A percentile compares a stretch with the other conserved stretches of the same genome.
These are phyloP conservation scores for Andricus grossulariae DNA, from an alignment of 1,140 invertebrate genomes.

Conservation along the genomic window DNA sequence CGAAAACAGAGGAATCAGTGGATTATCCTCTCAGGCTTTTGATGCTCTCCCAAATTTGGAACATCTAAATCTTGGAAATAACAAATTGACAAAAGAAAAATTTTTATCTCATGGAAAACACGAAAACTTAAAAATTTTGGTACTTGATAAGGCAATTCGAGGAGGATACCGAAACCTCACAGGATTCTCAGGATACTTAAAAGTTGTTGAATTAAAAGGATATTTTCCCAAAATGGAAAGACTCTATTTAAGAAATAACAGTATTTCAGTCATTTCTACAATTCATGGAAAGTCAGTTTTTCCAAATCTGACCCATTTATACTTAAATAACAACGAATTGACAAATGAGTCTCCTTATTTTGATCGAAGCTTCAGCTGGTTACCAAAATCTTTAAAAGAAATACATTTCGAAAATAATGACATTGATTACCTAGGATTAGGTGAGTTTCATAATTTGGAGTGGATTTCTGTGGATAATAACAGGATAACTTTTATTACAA, in stretches of 20 bases:
- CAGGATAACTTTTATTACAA: background rate
- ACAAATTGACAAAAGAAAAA: background rate
- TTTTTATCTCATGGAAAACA: background rate
- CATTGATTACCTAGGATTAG: background rate
- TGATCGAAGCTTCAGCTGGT: conserved; percentile 5
- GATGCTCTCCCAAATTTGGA: background rate
- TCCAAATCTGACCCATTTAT: conserved; percentile 8
- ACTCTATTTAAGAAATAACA: conserved; percentile 1
- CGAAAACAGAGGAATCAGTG: conserved; percentile 4
- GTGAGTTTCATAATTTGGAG: background rate
- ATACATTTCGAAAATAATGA: conserved; percentile 12
- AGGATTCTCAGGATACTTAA: background rate
- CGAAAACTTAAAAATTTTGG: background rate
- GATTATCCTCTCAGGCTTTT: background rate
- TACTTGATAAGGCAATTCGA: conserved; percentile 7
- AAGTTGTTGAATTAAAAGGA: background rate
- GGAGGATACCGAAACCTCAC: conserved; percentile 14
- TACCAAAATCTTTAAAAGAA: conserved; percentile 3
- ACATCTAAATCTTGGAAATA: conserved; percentile 5
- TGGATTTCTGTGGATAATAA: background rate
- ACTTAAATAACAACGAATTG: background rate
- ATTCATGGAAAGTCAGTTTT: background rate
- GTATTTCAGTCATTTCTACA: background rate
- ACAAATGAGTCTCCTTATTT: conserved; percentile 12
- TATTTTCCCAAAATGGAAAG: conserved; percentile 16